phyloP scores from a whole-genome alignment of 2,888 invertebrate genomes.

The Caenorhabditis doughertyi region DNA sequence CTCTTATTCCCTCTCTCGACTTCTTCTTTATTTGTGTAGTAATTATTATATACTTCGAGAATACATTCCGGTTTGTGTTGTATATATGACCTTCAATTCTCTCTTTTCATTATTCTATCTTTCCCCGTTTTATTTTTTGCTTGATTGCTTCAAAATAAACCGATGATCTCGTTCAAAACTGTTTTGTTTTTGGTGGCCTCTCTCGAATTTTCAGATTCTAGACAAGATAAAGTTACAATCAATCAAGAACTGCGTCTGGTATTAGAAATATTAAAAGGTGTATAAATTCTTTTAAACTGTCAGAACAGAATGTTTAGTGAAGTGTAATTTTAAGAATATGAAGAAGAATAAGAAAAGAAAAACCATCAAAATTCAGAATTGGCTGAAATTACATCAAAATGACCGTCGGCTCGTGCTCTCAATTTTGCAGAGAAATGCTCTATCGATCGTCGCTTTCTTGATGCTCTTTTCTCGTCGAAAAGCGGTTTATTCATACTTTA shows the following conservation, averaged over 20 bases:
- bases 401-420: slow-evolving; percentile 35
- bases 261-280: background rate
- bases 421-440: slow-evolving; percentile 47
- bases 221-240: background rate
- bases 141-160: slow-evolving; percentile 49
- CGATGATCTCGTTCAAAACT: slow-evolving; percentile 42
- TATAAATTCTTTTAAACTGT: no score
- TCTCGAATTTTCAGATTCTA: background rate
- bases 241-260: background rate
- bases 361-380: slow-evolving; percentile 16
- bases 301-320: slow-evolving; percentile 8
- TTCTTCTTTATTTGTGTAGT: slow-evolving; percentile 35
- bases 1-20: slow-evolving; percentile 1
- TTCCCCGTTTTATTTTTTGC: slow-evolving; percentile 1
- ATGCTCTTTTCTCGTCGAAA: slow-evolving; percentile 39
- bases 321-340: background rate
- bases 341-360: background rate
- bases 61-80: slow-evolving; percentile 62
- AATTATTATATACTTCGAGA: slow-evolving; percentile 59
- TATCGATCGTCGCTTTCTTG: slow-evolving; percentile 47
- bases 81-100: slow-evolving; percentile 58
- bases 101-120: slow-evolving; percentile 7
- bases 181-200: slow-evolving; percentile 4
- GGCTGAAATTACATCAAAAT: slow-evolving; percentile 31
- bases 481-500: background rate